Conservation (phyloP, 2,797 vertebrate species). For the Lepilemur ruficaudatus region DNA sequence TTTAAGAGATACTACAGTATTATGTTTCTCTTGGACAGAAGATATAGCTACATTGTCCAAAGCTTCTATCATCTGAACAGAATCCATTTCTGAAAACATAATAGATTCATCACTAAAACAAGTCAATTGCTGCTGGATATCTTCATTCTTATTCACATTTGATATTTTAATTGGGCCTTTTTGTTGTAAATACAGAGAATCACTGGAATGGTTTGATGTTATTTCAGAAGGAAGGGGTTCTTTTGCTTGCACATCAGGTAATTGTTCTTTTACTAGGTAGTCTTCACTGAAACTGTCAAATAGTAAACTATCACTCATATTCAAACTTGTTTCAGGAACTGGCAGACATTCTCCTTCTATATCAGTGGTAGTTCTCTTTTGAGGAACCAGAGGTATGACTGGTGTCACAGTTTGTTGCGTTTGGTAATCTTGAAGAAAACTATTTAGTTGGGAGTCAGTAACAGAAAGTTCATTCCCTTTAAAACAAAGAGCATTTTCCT, state of each 20-base stretch:
- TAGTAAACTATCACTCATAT: slow-evolving; percentile 93
- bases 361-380: slow-evolving; percentile 35
- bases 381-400: slow-evolving; percentile 8
- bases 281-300: slow-evolving; percentile 93
- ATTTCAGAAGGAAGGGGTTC: slow-evolving; percentile 54
- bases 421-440: slow-evolving; percentile 90
- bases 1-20: slow-evolving; percentile 18
- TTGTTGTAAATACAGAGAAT: slow-evolving; percentile 42
- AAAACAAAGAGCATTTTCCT: slow-evolving; percentile 64
- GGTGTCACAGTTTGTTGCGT: slow-evolving; percentile 84
- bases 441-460: slow-evolving; percentile 93
- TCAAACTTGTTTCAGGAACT: slow-evolving; percentile 84
- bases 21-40: background rate
- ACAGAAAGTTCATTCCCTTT: slow-evolving; percentile 88
- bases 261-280: slow-evolving; percentile 66
- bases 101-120: slow-evolving; percentile 88
- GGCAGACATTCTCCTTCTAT: slow-evolving; percentile 57
- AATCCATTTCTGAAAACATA: slow-evolving; percentile 91
- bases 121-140: slow-evolving; percentile 75
- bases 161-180: slow-evolving; percentile 4
- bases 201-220: slow-evolving; percentile 5
- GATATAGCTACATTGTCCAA: slow-evolving; percentile 74
- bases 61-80: slow-evolving; percentile 86
- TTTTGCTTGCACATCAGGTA: slow-evolving; percentile 34
- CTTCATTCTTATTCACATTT: slow-evolving; percentile 38